Evolutionary conservation across 2,797 vertebrate species (phyloP).

Genomic region (Cygnus olor): DNA sequence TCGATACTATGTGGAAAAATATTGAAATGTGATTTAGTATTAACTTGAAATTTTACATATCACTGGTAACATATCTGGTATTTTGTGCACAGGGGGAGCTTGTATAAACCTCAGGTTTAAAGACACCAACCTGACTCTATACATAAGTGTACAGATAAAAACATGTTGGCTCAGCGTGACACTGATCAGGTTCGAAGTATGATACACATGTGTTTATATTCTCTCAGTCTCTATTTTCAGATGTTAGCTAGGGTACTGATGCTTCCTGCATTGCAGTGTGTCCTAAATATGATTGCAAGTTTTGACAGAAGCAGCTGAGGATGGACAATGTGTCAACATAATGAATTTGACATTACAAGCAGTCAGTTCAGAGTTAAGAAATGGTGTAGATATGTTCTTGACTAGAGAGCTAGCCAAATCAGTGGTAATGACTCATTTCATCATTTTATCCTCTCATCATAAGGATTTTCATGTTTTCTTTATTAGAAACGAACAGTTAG

Average conservation of each 20-base stretch:
- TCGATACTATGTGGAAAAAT: neutral
- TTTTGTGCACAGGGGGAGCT: neutral
- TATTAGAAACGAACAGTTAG: neutral
- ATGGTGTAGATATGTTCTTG: neutral
- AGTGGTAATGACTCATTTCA: neutral
- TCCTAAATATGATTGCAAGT: neutral
- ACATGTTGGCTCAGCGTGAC: neutral
- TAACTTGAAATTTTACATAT: neutral
- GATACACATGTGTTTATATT: neutral
- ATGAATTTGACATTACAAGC: neutral
- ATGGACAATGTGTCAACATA: neutral
- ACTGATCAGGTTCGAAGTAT: neutral
- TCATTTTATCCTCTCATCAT: neutral
- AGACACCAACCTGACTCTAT: neutral
- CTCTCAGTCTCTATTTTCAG: neutral
- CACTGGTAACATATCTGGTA: neutral
- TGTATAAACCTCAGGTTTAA: neutral
- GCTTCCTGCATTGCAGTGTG: neutral
- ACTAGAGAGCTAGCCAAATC: neutral
- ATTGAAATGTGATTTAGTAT: neutral
- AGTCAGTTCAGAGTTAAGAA: neutral
- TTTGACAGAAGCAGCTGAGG: neutral
- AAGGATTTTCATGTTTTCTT: neutral
- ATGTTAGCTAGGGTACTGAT: neutral
- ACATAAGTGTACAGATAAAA: accelerated